Evolutionary conservation across 2,888 invertebrate species (phyloP).

Genomic region (Ectemnius lituratus): DNA sequence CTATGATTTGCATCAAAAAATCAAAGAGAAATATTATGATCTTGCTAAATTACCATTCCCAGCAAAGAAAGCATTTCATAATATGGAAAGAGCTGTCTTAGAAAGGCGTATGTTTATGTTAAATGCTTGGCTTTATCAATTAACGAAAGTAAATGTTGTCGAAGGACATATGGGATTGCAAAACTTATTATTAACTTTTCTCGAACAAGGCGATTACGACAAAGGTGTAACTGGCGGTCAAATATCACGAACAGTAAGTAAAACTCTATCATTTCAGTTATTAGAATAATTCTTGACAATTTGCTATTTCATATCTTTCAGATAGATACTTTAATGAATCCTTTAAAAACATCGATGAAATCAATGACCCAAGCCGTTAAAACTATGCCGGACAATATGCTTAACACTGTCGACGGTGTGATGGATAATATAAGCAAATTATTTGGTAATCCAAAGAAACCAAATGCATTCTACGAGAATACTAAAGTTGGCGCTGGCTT

Average conservation of each 20-base stretch:
- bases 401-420: constrained; percentile 90
- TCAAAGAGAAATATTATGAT: constrained; percentile 91
- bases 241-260: constrained; percentile 80
- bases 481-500: constrained; percentile 79
- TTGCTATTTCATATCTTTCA: no score
- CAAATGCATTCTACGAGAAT: constrained; percentile 77
- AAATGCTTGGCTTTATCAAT: constrained; percentile 88
- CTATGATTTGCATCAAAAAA: constrained; percentile 90
- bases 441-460: constrained; percentile 80
- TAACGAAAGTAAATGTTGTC: constrained; percentile 82
- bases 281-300: no score
- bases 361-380: constrained; percentile 87
- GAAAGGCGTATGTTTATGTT: constrained; percentile 91
- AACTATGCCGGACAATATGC: constrained; percentile 92
- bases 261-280: no score
- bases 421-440: constrained; percentile 90
- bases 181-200: constrained; percentile 82
- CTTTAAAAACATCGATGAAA: constrained; percentile 90
- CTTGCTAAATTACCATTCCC: constrained; percentile 90
- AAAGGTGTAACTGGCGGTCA: constrained; percentile 81
- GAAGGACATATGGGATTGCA: constrained; percentile 82
- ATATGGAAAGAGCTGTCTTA: constrained; percentile 90
- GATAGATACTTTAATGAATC: constrained; percentile 88
- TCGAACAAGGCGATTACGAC: constrained; percentile 86
- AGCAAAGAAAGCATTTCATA: constrained; percentile 95